Base-by-base conservation (phyloP, 2,888 invertebrate species). In the Hemicrepidius hirtus region DNA sequence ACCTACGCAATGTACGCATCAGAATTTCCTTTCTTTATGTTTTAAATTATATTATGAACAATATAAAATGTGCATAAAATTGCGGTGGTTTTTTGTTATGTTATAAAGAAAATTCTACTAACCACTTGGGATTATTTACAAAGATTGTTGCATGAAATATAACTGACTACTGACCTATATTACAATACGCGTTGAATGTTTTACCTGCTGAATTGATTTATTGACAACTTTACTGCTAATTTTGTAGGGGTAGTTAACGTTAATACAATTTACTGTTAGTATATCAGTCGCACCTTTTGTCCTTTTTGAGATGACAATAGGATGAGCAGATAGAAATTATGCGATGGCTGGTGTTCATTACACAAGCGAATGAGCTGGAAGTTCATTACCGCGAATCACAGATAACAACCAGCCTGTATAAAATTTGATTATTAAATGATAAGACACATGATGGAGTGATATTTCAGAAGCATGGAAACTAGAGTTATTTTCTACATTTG, bases 341-440 rank as follows among this genome's bases (percentile, higher is more conserved):
- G 24, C 16, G 12, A 46, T 67, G 46, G 41, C 73, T 76, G 49
- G 67, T 57, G 71, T 76, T 77, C 76, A 76, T 76, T 77, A 77
- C 76, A 66, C 77, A 73, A 70, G 13, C 71, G 71, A 75, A 40
- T 72, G 77, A 77, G 74, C 73, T 69, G 28, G 37, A 59, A 70
- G 73, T 75, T 75, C 76, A 73, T 76, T 76, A 76, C 60, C 65
- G 73, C 50, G 65, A 68, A 69, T 71, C 64, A 65, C 63, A 71
- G 74, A 73, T 74, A 66, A 69, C 71, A 13, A 20, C 49, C 28
- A 35, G 64, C 9, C 46, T 20, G 59, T 37, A 12, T 20, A 59
- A 65, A 59, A 71, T 63, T 65, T 65, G 59, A 65, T 71, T 71
- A 71, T 71, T 49, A 71, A 71, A 55, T 55, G 71, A 59, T 71